Evolutionary conservation across 2,797 vertebrate species (phyloP).

Genomic region (Hafferia zeledoni): DNA sequence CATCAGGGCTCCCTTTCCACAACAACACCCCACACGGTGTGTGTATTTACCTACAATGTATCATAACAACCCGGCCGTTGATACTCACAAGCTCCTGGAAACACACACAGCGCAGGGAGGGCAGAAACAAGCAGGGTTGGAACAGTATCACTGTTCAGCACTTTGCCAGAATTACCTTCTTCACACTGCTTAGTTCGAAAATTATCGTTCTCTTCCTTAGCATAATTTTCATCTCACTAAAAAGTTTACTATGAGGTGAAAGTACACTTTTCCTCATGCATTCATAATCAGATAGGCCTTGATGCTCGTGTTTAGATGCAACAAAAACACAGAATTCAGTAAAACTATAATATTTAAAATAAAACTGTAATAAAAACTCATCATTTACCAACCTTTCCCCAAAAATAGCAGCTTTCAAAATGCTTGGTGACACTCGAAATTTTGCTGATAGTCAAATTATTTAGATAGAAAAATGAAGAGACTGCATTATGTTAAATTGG

Average conservation of each 20-base stretch:
- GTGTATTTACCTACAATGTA: background rate
- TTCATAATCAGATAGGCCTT: constrained; percentile 18
- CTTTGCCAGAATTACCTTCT: background rate
- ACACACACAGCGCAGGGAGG: background rate
- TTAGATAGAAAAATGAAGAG: background rate
- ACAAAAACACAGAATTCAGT: constrained; percentile 2
- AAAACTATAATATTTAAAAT: constrained; percentile 7
- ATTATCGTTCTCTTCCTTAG: background rate
- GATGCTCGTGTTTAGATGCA: constrained; percentile 48
- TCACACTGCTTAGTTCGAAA: background rate
- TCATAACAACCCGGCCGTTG: background rate
- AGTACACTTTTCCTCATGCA: background rate
- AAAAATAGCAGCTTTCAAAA: background rate
- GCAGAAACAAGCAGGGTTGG: background rate
- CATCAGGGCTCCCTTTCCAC: background rate
- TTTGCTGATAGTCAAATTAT: background rate
- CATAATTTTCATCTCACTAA: background rate
- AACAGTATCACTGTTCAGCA: background rate
- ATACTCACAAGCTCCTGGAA: background rate
- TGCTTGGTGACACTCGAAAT: background rate
- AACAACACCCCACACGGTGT: background rate
- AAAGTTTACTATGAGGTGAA: background rate
- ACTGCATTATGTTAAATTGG: background rate
- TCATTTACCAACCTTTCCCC: background rate
- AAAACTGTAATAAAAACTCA: constrained; percentile 19